These are phyloP conservation scores for Poecilus cupreus DNA, from an alignment of 2,888 invertebrate species.

Conservation along the genomic window DNA sequence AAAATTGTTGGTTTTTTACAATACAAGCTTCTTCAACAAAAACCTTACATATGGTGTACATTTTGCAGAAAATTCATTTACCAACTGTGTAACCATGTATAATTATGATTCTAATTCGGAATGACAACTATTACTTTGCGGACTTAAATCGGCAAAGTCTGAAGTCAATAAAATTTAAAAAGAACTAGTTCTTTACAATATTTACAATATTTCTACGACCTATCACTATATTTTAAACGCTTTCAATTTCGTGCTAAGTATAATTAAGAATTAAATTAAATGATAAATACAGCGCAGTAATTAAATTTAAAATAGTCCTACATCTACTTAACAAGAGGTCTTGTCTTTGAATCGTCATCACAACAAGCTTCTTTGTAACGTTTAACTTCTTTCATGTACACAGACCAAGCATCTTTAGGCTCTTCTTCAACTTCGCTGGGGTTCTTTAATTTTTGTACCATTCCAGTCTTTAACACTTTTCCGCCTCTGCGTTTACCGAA, in stretches of 20 bases:
- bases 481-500: conserved; percentile 91
- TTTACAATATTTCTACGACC: conserved; percentile 29
- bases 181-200: no score
- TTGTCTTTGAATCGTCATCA: conserved; percentile 92
- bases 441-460: conserved; percentile 89
- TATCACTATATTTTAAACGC: not conserved
- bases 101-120: conserved; percentile 34
- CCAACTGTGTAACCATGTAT: conserved; percentile 16
- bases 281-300: conserved; percentile 50
- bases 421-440: conserved; percentile 78
- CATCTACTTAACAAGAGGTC: conserved; percentile 90
- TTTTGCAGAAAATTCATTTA: conserved; percentile 47
- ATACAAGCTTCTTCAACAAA: conserved; percentile 43
- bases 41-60: conserved; percentile 31
- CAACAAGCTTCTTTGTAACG: conserved; percentile 94
- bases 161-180: no score
- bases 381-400: conserved; percentile 95
- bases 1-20: conserved; percentile 37
- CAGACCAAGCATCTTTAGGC: conserved; percentile 92
- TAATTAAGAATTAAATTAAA: conserved; percentile 47
- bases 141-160: no score
- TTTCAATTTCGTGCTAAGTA: conserved; percentile 1
- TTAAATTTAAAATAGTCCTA: conserved; percentile 54
- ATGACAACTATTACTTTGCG: conserved; percentile 47
- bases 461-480: conserved; percentile 90